Base-by-base conservation (phyloP, 2,888 invertebrate genomes). In the Drosophila emarginata region DNA sequence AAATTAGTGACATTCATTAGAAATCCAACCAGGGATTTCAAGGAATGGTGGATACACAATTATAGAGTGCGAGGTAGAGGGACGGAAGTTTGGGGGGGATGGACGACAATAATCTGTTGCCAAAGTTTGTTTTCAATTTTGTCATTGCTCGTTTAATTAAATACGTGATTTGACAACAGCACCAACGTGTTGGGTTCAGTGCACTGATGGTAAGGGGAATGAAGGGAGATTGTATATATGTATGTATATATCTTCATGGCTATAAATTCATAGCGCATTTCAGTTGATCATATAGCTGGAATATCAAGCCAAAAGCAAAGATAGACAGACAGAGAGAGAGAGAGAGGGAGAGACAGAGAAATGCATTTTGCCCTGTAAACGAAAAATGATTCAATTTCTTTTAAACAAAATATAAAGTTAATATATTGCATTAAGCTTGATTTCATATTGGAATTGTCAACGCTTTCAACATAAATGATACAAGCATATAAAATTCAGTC, bases 1-100 rank as follows among this genome's bases (percentile, higher is more conserved):
- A 61, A 62, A 62, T 62, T 62, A 62, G 62, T 62, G 62, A 45
- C 62, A 62, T 62, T 62, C 62, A 62, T 62, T 62, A 62, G 62
- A 62, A 54, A 40, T 28, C 32, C 50, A 60, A 57, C 21, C 37
- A 18, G 57, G 39, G 36, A 57, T 39, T 57, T 56, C 18, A 15
- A 56, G 15, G 18, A 28, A 32, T 36, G 36, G 26, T 11, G 23
- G 23, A 23, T 23, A 23, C 6, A 26, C 26, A 26, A 26, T 26
- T 5, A 32, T 12, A n/a, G 18, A 21, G 37, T 39, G 40, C 2
- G 32, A 11, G 9, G 32, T 12, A 5, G n/a, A 5, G 26, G 26
- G 26, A 5, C 15, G 26, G 32, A 5, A 11, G 15, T 11, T 15
- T n/a, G n/a, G 28, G 52, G 52, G 5, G 37, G 23, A 15, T 21